Evolutionary conservation across 2,113 vertebrate genomes (phyloP), one percentile per base, ranked within the genome.

Genomic region (Lagopus muta): DNA sequence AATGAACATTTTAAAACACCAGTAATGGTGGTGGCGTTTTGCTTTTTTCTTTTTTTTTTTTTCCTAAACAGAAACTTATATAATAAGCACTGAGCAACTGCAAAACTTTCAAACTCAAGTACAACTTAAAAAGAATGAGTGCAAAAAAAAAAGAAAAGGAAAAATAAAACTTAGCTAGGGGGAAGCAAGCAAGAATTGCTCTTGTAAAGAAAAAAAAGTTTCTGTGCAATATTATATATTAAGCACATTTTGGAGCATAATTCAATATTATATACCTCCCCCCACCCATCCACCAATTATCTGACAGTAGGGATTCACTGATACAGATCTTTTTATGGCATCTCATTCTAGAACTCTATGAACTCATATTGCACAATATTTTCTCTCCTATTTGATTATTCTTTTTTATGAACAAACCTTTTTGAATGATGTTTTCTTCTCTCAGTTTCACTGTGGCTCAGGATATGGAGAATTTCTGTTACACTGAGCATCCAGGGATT

Each of bases 351-450:
- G 89, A 94, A 93, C 77, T 43, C 58, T 42, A 16, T n/a, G 71
- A 85, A 89, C 70, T 76, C 58, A 22, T 42, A 69, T 16, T 70
- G 30, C 62, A 95, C 54, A 45, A 57, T 82, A 55, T 89, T 92
- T 90, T 72, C 89, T 93, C 84, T 86, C 71, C 77, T 79, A 62
- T 69, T 62, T 90, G 81, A 82, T 76, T 78, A 82, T 84, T 89
- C 62, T 79, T 24, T 75, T 94, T 90, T 87, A 84, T 62, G 86
- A 84, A 62, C 20, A 14, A 79, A 30, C 40, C 73, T 90, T 70
- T 79, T 3, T 92, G 77, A 65, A 90, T 25, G 58, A 73, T 82
- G 36, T 22, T 75, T 94, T 84, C 83, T 82, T n/a, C 30, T 45
- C 65, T 89, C 58, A 13, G 11, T 58, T 86, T 57, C 43, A 32